A percentile compares a stretch with the other conserved stretches of the same genome.
These are phyloP conservation scores for Cyclura pinguis DNA, from an alignment of 2,797 vertebrate species.

Conservation along the genomic window DNA sequence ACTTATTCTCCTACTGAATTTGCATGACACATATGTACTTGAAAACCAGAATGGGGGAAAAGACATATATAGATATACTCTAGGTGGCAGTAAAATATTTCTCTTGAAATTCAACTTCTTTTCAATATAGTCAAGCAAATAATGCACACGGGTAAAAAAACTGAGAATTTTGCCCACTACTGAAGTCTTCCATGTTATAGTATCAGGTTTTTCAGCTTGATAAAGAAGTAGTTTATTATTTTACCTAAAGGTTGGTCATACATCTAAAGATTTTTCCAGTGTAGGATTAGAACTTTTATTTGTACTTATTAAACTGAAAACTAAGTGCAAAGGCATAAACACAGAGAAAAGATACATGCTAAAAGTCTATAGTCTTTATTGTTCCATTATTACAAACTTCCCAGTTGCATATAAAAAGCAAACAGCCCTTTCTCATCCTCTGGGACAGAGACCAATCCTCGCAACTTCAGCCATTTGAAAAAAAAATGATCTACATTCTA, in stretches of 20 bases:
- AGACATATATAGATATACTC: slow-evolving; percentile 39
- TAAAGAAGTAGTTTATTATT: neutral
- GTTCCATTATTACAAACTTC: neutral
- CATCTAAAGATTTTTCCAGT: neutral
- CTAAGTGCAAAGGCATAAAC: neutral
- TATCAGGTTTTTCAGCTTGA: neutral
- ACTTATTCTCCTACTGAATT: neutral
- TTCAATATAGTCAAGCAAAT: slow-evolving; percentile 11
- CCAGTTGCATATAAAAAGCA: neutral
- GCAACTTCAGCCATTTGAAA: neutral
- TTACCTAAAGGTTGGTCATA: neutral
- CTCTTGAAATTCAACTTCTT: neutral
- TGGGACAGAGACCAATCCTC: neutral
- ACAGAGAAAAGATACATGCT: neutral
- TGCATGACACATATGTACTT: neutral
- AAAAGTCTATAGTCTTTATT: neutral
- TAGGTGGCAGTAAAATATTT: slow-evolving; percentile 74
- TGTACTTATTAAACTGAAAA: neutral
- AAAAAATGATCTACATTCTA: neutral
- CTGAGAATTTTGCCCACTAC: neutral
- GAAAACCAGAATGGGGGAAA: neutral
- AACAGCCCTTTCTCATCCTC: neutral
- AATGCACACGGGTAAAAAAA: slow-evolving; percentile 16
- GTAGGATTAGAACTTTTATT: neutral
- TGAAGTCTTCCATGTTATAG: neutral